Conservation (phyloP, 2,797 vertebrate species). For the Periophthalmus magnuspinnatus region DNA sequence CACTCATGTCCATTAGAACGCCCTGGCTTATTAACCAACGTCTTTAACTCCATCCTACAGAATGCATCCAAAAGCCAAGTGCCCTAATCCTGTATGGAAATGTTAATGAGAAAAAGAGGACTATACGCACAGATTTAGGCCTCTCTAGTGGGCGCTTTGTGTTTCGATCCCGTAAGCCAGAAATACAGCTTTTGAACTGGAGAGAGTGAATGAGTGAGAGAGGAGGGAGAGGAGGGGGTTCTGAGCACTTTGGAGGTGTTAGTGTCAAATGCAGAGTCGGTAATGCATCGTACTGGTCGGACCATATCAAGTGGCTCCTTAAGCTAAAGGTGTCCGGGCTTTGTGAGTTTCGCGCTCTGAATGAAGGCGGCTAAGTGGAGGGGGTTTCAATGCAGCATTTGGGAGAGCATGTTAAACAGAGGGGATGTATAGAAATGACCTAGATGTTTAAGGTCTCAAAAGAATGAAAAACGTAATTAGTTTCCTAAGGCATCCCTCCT, state of each 20-base stretch:
- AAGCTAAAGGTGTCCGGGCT: slow-evolving; percentile 73
- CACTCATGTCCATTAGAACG: slow-evolving; percentile 61
- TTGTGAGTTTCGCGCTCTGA: slow-evolving; percentile 68
- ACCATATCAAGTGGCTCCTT: slow-evolving; percentile 76
- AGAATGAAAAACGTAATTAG: no score
- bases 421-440: slow-evolving; percentile 35
- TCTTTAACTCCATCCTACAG: slow-evolving; percentile 69
- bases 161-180: slow-evolving; percentile 74
- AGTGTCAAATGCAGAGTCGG: slow-evolving; percentile 66
- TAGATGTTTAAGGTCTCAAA: slow-evolving; percentile 7
- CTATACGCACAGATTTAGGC: slow-evolving; percentile 58
- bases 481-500: no score
- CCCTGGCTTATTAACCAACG: slow-evolving; percentile 69
- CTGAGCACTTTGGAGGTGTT: slow-evolving; percentile 46
- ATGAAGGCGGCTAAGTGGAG: slow-evolving; percentile 54
- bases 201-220: slow-evolving; percentile 63
- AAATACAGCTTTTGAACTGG: slow-evolving; percentile 78
- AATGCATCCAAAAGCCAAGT: slow-evolving; percentile 78
- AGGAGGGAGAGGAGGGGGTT: slow-evolving; percentile 29
- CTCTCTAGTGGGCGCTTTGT: slow-evolving; percentile 78
- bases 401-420: slow-evolving; percentile 9
- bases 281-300: slow-evolving; percentile 54
- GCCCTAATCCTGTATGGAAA: slow-evolving; percentile 80
- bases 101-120: slow-evolving; percentile 76
- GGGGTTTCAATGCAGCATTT: slow-evolving; percentile 16